Base-by-base conservation (phyloP, 2,888 invertebrate genomes). In the Drosophila neotestacea region DNA sequence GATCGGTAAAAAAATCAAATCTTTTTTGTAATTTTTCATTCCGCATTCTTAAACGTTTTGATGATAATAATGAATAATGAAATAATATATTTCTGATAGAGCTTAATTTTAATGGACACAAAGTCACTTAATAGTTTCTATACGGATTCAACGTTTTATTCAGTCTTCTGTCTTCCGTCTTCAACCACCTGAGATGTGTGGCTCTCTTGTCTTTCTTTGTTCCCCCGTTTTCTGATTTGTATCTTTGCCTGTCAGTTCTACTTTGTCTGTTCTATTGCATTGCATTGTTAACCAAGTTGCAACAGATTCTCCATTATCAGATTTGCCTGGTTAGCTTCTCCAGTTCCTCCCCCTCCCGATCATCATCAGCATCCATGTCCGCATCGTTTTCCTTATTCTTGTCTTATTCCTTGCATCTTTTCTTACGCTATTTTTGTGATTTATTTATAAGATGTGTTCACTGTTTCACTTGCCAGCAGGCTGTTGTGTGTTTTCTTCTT, bases 371-470 rank as follows among this genome's bases (percentile, higher is more conserved):
- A 54, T 46, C 55, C 52, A 59, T 77, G 60, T 77, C 59, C 55
- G 47, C 69, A 54, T 74, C 44, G 54, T 58, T 70, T 67, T 74
- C 51, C 41, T 22, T 22, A 22, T 22, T 22, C 22, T 22, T 22
- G 1, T 22, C 46, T 39, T 41, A 41, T 72, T 56, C 41, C 42
- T 32, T 60, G 10, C 39, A 32, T 48, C 28, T 52, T 9, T 39
- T 34, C 46, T n/a, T 58, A 38, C 38, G 13, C 32, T 54, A 28
- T 59, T 6, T n/a, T 42, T 36, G 61, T 55, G 59, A n/a, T 58
- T 64, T 70, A 76, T 64, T 73, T 73, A 61, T 77, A 56, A 47
- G 38, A 73, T 28, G 58, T 51, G 51, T 75, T 70, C 60, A 58
- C 59, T 50, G 54, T 69, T 68, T 64, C 64, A 51, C 63, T 76